A percentile compares a stretch with the other conserved stretches of the same genome.
phyloP scores from a whole-genome alignment of 1,140 invertebrate species.

The Bactericera cockerelli region DNA sequence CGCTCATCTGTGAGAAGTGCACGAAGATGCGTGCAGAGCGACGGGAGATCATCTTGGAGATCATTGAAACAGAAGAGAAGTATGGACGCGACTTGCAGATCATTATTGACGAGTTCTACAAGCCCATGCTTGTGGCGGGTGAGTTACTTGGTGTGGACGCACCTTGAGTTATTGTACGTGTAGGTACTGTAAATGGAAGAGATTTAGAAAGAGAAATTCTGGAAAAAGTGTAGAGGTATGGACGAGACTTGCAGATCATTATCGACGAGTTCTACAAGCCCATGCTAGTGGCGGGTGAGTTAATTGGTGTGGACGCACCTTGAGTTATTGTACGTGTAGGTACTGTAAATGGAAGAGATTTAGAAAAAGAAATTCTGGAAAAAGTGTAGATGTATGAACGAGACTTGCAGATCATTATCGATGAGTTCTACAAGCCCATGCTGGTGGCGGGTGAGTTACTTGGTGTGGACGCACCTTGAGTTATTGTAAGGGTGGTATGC shows the following conservation, averaged over 20 bases:
- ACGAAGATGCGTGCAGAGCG: constrained; percentile 71
- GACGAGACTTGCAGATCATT: constrained; percentile 77
- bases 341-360: no score
- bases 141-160: constrained; percentile 36
- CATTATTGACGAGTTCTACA: constrained; percentile 84
- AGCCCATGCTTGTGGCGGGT: constrained; percentile 70
- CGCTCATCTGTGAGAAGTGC: constrained; percentile 73
- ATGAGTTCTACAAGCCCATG: constrained; percentile 90
- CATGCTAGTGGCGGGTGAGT: constrained; percentile 56
- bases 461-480: no score
- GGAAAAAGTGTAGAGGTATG: constrained; percentile 91
- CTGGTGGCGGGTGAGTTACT: constrained; percentile 51
- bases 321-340: no score
- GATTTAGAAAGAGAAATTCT: no score
- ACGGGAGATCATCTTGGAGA: constrained; percentile 88
- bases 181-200: no score
- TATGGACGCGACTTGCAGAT: constrained; percentile 84
- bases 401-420: constrained; percentile 77
- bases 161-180: no score
- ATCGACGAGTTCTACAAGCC: constrained; percentile 87
- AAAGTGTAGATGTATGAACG: constrained; percentile 90
- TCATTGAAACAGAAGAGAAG: constrained; percentile 90
- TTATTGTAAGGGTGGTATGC: no score
- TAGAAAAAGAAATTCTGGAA: constrained; percentile 94
- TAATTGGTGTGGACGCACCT: constrained; percentile 41